Conservation (phyloP, 1,140 invertebrate genomes). For the Sinonovacula constricta region DNA sequence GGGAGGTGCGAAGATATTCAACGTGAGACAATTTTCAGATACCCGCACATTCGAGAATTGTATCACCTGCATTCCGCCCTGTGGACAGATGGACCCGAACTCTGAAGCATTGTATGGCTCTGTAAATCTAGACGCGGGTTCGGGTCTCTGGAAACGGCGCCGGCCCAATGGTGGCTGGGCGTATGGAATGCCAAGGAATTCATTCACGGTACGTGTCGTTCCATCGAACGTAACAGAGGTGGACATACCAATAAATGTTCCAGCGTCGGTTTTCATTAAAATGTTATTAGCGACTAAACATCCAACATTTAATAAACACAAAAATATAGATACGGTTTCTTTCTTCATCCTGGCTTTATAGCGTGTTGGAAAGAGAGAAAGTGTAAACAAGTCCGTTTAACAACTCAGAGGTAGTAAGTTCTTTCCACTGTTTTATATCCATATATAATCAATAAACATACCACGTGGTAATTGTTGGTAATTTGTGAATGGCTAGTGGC, state of each 20-base stretch:
- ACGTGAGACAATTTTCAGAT: constrained; percentile 95
- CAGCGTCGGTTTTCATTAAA: no score
- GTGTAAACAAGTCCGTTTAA: no score
- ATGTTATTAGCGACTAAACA: no score
- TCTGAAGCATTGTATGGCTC: background rate
- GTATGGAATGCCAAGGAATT: background rate
- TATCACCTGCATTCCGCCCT: background rate
- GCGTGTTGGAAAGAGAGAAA: no score
- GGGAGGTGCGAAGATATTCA: constrained; percentile 91
- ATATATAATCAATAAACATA: no score
- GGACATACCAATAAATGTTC: background rate
- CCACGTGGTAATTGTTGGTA: no score
- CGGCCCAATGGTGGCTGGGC: constrained; percentile 11
- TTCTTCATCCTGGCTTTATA: no score
- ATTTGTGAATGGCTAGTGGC: no score
- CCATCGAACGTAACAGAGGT: background rate
- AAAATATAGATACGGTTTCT: no score
- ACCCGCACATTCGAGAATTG: background rate
- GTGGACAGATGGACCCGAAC: background rate
- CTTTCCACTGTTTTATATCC: no score
- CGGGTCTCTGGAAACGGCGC: constrained; percentile 1
- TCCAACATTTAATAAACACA: no score
- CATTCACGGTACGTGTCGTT: background rate
- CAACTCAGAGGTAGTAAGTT: no score
- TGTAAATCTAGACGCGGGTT: background rate